A percentile compares a stretch with the other conserved stretches of the same genome.
Conservation (phyloP, 1,140 invertebrate species). For the Drosophila insularis region DNA sequence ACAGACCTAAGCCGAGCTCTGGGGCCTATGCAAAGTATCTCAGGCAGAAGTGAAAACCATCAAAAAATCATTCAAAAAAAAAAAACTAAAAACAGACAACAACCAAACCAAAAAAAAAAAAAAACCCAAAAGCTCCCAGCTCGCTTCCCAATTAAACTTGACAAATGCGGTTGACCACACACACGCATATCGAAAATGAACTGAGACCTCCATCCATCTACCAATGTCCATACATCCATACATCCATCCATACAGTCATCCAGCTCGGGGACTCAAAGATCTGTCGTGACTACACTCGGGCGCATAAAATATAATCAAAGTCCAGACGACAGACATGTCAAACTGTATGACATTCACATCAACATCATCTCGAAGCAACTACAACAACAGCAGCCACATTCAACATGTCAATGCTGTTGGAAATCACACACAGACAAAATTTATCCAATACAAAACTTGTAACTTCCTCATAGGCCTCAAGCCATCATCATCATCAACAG, state of each 20-base stretch:
- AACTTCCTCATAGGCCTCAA: constrained; percentile 18
- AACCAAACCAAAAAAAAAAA: constrained; percentile 26
- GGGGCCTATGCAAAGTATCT: constrained; percentile 64
- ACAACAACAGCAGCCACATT: constrained; percentile 7
- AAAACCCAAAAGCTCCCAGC: constrained; percentile 54
- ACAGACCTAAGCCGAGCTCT: too few species aligned
- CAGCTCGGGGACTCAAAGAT: constrained; percentile 20
- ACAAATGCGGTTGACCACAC: constrained; percentile 82
- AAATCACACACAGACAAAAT: constrained; percentile 36
- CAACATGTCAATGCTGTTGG: constrained; percentile 47
- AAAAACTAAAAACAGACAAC: constrained; percentile 27
- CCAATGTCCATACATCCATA: too few species aligned
- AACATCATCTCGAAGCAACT: constrained; percentile 35
- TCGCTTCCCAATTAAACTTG: constrained; percentile 80
- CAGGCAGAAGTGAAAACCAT: constrained; percentile 51
- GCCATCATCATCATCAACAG: constrained; percentile 18
- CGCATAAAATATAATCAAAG: constrained; percentile 79
- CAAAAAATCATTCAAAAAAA: constrained; percentile 20
- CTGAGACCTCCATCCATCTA: constrained; percentile 2
- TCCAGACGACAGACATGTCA: constrained; percentile 69
- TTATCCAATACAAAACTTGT: constrained; percentile 24
- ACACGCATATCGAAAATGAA: constrained; percentile 54
- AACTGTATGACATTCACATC: constrained; percentile 77
- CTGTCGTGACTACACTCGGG: constrained; percentile 48
- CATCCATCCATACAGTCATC: background rate